A percentile compares a stretch with the other conserved stretches of the same genome.
Conservation (phyloP, 2,113 vertebrate genomes). For the Donacobius atricapilla region DNA sequence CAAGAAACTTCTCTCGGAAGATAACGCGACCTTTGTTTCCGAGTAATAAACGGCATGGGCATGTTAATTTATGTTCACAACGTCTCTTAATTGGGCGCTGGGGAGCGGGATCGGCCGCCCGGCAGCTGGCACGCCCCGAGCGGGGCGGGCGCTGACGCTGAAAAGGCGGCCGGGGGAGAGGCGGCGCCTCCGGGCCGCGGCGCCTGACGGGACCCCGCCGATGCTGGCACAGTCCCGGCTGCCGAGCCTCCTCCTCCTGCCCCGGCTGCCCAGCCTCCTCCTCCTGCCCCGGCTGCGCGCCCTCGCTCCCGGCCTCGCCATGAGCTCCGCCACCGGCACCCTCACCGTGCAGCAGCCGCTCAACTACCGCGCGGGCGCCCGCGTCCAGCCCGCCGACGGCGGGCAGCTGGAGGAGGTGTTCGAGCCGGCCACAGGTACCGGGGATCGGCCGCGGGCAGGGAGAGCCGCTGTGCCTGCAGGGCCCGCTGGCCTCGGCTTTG, state of each 20-base stretch:
- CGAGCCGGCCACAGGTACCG: conserved; percentile 89
- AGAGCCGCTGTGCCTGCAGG: not conserved
- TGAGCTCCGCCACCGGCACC: conserved; percentile 75
- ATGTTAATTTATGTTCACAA: not conserved
- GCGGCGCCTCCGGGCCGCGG: not conserved
- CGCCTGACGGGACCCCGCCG: not conserved
- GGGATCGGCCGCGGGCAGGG: rapidly evolving
- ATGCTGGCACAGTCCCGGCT: not conserved
- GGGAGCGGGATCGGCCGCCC: not conserved
- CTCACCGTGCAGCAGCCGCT: conserved; percentile 76
- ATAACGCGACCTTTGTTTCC: conserved; percentile 18
- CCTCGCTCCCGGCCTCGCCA: not conserved
- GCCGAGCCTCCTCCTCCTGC: not conserved
- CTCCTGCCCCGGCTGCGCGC: not conserved
- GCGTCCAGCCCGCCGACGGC: conserved; percentile 73
- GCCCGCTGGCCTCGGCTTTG: not conserved
- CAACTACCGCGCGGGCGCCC: conserved; percentile 83
- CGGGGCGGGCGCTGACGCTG: not conserved
- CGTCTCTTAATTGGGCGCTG: not conserved
- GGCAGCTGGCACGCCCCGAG: not conserved
- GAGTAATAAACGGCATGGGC: conserved; percentile 50
- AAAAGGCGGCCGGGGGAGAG: not conserved
- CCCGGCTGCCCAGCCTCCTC: not conserved
- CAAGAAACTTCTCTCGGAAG: not conserved
- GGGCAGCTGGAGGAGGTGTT: conserved; percentile 79